These are phyloP conservation scores for Brienomyrus longianalis DNA, from an alignment of 2,113 vertebrate species.

Conservation along the genomic window DNA sequence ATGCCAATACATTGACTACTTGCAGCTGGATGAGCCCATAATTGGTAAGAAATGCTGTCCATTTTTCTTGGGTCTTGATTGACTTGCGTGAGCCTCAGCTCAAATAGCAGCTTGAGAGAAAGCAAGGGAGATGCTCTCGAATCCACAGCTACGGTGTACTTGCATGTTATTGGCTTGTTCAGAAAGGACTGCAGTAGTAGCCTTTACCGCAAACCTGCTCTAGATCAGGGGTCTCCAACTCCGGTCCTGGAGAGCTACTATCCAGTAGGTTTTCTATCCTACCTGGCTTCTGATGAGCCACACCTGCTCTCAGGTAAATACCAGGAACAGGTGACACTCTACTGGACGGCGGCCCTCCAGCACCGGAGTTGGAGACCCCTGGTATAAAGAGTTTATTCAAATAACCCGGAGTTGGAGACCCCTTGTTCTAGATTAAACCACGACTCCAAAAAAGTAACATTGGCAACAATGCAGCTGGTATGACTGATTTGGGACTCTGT, in stretches of 20 bases:
- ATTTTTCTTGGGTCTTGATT: neutral
- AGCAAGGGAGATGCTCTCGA: neutral
- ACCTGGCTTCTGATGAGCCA: too few species aligned
- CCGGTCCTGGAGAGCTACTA: too few species aligned
- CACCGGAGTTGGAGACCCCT: too few species aligned
- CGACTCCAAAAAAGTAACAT: neutral
- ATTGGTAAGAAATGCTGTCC: conserved; percentile 50
- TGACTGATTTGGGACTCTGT: neutral
- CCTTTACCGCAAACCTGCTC: neutral
- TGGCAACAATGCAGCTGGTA: neutral
- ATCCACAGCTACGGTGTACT: neutral
- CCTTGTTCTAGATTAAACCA: neutral
- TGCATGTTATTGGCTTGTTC: neutral
- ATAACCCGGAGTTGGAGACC: too few species aligned
- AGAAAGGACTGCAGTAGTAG: neutral
- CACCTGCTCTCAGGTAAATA: too few species aligned
- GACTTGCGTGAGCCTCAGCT: neutral
- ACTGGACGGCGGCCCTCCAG: too few species aligned
- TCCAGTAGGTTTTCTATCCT: too few species aligned
- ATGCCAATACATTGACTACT: conserved; percentile 54
- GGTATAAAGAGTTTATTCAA: too few species aligned
- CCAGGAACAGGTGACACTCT: too few species aligned
- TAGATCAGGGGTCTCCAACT: neutral
- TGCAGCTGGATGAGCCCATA: conserved; percentile 62
- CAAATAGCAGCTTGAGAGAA: neutral